Evolutionary conservation across 2,797 vertebrate species (phyloP), one percentile per base, ranked within the genome.

Genomic region (Parauchenoglanis punctatus): DNA sequence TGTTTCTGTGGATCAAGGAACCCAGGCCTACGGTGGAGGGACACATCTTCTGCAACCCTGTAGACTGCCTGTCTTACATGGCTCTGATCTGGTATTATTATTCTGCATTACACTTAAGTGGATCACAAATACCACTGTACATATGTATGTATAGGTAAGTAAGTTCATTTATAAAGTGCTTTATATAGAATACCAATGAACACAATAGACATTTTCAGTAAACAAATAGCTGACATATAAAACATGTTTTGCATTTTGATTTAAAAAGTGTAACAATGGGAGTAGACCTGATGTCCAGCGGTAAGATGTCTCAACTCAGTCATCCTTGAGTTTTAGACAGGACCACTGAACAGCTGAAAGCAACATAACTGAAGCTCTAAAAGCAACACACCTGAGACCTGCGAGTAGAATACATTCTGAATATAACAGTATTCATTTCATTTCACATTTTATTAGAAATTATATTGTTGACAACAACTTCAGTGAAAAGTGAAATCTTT

Each of bases 11-110:
- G 97, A 94, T 99, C 89, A 95, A 94, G 90, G 93, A 97, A 58
- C 97, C 97, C 70, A 93, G 78, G 4, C 97, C 97, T 0, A 95
- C 96, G 52, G 89, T 97, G 63, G 97, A 99, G 88, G 98, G 98
- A n/a, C 98, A 99, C 91, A 88, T 99, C 91, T 97, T 99, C 94
- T 97, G 97, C 93, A 99, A 96, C 91, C 98, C 98, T 0, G 96
- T 98, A 4, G 95, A 97, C 84, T 73, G 87, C 11, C 83, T 90
- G 70, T 94, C 94, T 0, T 98, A 96, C 91, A 99, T 99, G 98
- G 98, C 97, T 10, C 95, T 99, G 87, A 92, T 99, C 87, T 99
- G 98, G 98, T 99, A 95, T 93, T 63, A 2, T 35, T 17, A 35
- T 80, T 67, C 46, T 40, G 44, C 59, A 23, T 52, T 52, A 18